These are phyloP conservation scores for Pseudomyrmex dendroicus DNA, from an alignment of 1,140 invertebrate genomes.

Conservation along the genomic window DNA sequence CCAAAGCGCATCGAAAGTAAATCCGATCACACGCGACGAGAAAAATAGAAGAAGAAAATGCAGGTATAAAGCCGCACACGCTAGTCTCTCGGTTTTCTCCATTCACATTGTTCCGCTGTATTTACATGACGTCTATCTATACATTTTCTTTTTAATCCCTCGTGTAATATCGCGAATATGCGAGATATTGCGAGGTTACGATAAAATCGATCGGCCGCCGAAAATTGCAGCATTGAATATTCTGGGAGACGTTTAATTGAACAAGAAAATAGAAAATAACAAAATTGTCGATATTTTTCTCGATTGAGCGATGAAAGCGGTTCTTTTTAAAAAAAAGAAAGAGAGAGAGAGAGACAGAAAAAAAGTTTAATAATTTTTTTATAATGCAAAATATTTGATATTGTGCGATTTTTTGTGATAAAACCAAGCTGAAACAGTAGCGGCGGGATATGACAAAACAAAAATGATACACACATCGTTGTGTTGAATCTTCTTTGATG, in stretches of 20 bases:
- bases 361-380: neutral
- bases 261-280: neutral
- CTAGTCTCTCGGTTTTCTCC: constrained; percentile 28
- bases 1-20: constrained; percentile 63
- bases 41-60: constrained; percentile 60
- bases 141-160: constrained; percentile 35
- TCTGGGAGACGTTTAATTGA: neutral
- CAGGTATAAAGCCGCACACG: constrained; percentile 31
- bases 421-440: neutral
- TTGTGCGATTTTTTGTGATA: neutral
- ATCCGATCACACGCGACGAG: constrained; percentile 59
- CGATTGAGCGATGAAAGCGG: neutral
- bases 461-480: neutral
- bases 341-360: neutral
- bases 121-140: constrained; percentile 30
- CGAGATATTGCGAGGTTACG: constrained; percentile 7
- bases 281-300: neutral
- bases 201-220: neutral
- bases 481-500: neutral
- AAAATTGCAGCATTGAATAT: neutral
- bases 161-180: constrained; percentile 23
- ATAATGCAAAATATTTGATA: constrained; percentile 5
- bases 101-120: constrained; percentile 40
- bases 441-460: neutral
- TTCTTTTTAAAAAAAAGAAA: neutral